These are phyloP conservation scores for Vireo griseus DNA, from an alignment of 2,797 vertebrate species.

Conservation along the genomic window DNA sequence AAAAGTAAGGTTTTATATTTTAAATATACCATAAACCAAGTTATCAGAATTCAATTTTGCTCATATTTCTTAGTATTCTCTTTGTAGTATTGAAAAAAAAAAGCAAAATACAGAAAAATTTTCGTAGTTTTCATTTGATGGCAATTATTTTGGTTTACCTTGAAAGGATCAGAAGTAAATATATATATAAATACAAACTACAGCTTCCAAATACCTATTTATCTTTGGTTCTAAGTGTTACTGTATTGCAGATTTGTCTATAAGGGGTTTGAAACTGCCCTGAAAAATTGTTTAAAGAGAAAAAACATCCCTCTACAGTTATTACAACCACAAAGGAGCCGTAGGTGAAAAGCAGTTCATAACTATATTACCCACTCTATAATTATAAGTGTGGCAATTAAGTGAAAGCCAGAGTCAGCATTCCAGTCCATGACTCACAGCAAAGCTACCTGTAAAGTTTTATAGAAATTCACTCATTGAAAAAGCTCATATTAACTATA, in stretches of 20 bases:
- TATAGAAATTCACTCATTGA: neutral
- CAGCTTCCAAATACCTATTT: neutral
- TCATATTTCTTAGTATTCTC: neutral
- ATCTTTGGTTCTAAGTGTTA: neutral
- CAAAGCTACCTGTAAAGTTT: neutral
- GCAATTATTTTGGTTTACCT: neutral
- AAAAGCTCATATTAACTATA: neutral
- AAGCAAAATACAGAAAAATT: neutral
- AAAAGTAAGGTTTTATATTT: neutral
- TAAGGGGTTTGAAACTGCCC: neutral
- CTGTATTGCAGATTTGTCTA: neutral
- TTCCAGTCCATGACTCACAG: neutral
- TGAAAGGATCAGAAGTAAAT: neutral
- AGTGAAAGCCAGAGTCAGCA: neutral
- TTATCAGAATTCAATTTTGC: neutral
- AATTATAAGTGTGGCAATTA: neutral
- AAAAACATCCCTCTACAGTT: neutral
- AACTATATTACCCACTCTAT: neutral
- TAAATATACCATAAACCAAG: neutral
- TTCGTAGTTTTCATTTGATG: neutral
- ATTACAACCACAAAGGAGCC: neutral
- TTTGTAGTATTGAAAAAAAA: neutral
- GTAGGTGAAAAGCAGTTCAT: neutral
- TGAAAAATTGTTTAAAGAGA: neutral
- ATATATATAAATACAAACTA: neutral